Evolutionary conservation across 2,113 vertebrate species (phyloP).

Genomic region (Caranx melampygus): DNA sequence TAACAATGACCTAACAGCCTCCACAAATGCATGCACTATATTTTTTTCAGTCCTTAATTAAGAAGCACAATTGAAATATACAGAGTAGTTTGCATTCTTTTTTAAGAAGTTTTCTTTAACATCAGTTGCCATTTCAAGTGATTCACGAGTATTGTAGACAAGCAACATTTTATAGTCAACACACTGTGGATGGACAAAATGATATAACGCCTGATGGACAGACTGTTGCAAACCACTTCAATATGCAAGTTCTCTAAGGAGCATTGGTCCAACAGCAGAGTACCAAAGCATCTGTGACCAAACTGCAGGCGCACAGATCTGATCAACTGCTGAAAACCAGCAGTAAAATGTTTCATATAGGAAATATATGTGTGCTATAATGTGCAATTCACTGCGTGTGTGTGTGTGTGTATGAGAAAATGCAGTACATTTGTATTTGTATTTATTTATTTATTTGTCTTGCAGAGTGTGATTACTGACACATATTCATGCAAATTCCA

Average conservation of each 20-base stretch:
- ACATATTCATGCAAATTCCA: not conserved
- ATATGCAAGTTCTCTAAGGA: slow-evolving; percentile 3
- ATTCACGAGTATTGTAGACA: not conserved
- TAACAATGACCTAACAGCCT: too few relatives aligned
- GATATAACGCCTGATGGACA: not conserved
- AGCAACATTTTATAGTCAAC: not conserved
- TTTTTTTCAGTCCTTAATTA: not conserved
- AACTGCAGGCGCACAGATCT: not conserved
- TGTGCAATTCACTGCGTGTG: not conserved
- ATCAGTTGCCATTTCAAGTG: not conserved
- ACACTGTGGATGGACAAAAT: not conserved
- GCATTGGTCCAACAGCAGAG: not conserved
- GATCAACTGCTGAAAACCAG: not conserved
- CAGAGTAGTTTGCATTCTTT: not conserved
- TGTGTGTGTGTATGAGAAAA: not conserved
- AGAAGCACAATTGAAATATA: not conserved
- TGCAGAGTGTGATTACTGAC: not conserved
- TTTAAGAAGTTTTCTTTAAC: not conserved
- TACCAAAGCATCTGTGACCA: not conserved
- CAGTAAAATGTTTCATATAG: not conserved
- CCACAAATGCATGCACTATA: not conserved
- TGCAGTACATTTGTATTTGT: not conserved
- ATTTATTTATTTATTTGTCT: not conserved
- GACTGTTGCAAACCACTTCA: not conserved
- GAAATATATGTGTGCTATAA: not conserved